Percentiles rank a stretch among this genome's conserved stretches.
phyloP scores from a whole-genome alignment of 2,797 vertebrate species.

The Poeciliopsis presidionis region DNA sequence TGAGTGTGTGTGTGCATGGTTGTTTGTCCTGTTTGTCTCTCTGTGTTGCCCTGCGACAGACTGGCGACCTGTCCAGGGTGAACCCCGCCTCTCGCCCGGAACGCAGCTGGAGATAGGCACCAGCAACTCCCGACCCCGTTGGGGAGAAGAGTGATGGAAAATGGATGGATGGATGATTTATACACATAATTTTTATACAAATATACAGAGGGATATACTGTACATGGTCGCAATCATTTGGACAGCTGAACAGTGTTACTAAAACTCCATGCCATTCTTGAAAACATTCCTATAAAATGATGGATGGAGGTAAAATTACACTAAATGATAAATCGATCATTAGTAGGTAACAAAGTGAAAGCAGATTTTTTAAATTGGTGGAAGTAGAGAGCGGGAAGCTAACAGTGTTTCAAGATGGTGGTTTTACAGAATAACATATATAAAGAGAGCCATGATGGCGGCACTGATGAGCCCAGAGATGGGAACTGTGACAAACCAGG shows the following conservation, averaged over 20 bases:
- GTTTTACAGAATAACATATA: conserved; percentile 74
- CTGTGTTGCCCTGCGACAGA: too few species aligned
- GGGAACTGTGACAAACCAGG: conserved; percentile 97
- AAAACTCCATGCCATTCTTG: conserved; percentile 25
- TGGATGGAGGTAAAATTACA: conserved; percentile 15
- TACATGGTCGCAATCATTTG: conserved; percentile 44
- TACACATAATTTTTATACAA: conserved; percentile 55
- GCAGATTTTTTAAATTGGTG: conserved; percentile 6
- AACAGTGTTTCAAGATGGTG: conserved; percentile 12
- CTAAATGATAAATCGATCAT: conserved; percentile 18
- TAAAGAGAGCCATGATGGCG: conserved; percentile 93
- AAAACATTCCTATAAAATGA: conserved; percentile 15
- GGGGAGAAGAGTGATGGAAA: too few species aligned
- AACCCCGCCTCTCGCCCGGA: too few species aligned
- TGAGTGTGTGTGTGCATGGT: too few species aligned
- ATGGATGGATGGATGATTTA: too few species aligned
- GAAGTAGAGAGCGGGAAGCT: background rate
- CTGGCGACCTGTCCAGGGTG: too few species aligned
- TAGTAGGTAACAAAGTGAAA: conserved; percentile 10
- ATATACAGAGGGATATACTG: conserved; percentile 60
- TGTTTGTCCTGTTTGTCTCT: too few species aligned
- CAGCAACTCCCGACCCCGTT: too few species aligned
- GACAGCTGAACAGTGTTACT: conserved; percentile 33
- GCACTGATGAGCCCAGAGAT: conserved; percentile 94
- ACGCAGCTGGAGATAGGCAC: too few species aligned